phyloP scores from a whole-genome alignment of 1,140 invertebrate genomes.

The Bombus confusus region DNA sequence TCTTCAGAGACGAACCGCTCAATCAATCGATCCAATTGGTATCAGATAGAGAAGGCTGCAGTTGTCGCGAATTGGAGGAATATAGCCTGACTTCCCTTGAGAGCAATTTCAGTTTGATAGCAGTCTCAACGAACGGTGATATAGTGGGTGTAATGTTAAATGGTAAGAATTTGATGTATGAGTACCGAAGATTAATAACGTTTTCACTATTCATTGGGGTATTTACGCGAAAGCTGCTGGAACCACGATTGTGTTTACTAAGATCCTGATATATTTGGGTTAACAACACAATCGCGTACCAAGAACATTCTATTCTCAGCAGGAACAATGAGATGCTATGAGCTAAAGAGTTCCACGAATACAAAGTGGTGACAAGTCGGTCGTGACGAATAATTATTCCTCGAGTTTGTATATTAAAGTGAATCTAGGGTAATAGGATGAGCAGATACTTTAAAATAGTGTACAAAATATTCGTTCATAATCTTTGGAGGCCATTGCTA shows the following conservation, averaged over 20 bases:
- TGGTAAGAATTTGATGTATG: conserved; percentile 66
- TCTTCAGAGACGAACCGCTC: conserved; percentile 89
- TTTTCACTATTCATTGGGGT: conserved; percentile 7
- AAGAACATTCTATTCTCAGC: conserved; percentile 12
- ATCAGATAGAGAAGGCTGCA: conserved; percentile 84
- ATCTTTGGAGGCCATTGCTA: not conserved
- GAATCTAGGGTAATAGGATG: not conserved
- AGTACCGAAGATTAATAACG: not conserved
- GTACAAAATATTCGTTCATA: conserved; percentile 4
- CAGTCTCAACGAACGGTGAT: conserved; percentile 84
- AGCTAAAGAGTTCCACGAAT: conserved; percentile 6
- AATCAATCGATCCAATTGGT: conserved; percentile 85
- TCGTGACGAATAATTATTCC: not conserved
- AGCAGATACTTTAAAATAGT: not conserved
- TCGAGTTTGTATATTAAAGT: not conserved
- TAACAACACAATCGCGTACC: conserved; percentile 15
- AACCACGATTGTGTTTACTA: not conserved
- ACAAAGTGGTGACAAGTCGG: not conserved
- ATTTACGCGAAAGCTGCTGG: not conserved
- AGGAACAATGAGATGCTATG: not conserved
- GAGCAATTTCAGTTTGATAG: conserved; percentile 86
- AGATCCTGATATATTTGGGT: conserved; percentile 23
- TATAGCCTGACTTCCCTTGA: conserved; percentile 84
- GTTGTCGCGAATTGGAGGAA: conserved; percentile 86
- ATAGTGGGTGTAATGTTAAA: conserved; percentile 85